Conservation (phyloP, 2,113 vertebrate genomes). For the Elgaria multicarinata region DNA sequence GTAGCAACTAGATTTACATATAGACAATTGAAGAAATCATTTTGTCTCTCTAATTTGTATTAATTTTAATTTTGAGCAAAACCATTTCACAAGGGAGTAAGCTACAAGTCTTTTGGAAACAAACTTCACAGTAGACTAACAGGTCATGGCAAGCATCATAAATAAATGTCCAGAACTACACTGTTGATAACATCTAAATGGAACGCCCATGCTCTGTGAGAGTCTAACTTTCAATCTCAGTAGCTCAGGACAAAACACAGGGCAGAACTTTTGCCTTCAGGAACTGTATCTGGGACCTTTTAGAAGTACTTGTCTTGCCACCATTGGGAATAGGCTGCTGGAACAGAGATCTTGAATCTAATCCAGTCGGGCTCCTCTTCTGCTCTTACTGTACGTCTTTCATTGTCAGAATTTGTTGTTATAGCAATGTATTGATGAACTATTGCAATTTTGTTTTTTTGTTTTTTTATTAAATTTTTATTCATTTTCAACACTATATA, state of each 20-base stretch:
- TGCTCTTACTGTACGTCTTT: neutral
- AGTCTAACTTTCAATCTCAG: neutral
- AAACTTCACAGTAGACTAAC: neutral
- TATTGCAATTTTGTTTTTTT: neutral
- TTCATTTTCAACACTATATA: too few relatives aligned
- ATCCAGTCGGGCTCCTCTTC: too few relatives aligned
- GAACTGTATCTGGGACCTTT: neutral
- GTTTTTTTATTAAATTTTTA: too few relatives aligned
- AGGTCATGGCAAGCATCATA: neutral
- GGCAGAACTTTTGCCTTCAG: neutral
- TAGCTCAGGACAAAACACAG: neutral
- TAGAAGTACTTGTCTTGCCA: neutral
- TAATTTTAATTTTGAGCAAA: neutral
- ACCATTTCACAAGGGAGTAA: neutral
- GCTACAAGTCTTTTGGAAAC: neutral
- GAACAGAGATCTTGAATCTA: neutral
- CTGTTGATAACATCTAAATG: neutral
- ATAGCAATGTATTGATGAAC: neutral
- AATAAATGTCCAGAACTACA: neutral
- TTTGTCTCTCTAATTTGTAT: neutral
- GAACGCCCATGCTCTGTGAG: neutral
- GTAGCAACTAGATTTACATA: slow-evolving; percentile 54
- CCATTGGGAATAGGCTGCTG: neutral
- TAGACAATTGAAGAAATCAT: neutral
- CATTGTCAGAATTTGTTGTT: neutral